Evolutionary conservation across 2,888 invertebrate genomes (phyloP).

Genomic region (Eupithecia pulchellata): DNA sequence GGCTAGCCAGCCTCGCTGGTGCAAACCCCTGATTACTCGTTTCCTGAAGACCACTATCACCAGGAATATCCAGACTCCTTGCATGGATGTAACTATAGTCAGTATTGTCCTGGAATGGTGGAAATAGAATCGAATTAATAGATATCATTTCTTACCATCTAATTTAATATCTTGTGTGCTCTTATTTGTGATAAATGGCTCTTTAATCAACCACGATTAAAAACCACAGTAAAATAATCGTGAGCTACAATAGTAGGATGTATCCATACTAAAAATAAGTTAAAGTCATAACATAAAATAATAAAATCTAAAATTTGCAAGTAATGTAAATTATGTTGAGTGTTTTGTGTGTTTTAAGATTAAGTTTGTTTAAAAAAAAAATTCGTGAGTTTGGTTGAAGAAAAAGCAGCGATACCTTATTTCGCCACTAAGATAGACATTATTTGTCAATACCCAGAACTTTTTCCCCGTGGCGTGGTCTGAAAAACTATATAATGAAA

Average conservation of each 20-base stretch:
- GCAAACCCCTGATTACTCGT: conserved; percentile 75
- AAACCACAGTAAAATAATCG: neutral
- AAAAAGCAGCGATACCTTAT: too few species aligned
- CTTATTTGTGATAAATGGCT: too few species aligned
- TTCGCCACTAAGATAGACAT: too few species aligned
- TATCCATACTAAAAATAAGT: too few species aligned
- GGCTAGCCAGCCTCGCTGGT: conserved; percentile 62
- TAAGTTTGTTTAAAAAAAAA: neutral
- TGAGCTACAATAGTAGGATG: too few species aligned
- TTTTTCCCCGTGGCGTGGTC: neutral
- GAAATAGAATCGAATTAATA: neutral
- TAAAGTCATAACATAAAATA: too few species aligned
- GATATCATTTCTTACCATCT: neutral
- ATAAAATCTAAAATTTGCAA: neutral
- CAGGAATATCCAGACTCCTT: conserved; percentile 69
- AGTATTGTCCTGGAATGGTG: conserved; percentile 25
- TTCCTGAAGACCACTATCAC: conserved; percentile 85
- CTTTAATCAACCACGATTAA: too few species aligned
- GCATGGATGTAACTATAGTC: conserved; percentile 18
- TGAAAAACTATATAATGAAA: neutral
- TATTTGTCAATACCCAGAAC: neutral
- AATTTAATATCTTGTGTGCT: neutral
- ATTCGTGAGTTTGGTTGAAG: too few species aligned
- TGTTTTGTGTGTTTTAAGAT: neutral
- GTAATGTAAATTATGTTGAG: neutral